A percentile compares a stretch with the other conserved stretches of the same genome.
Evolutionary conservation across 2,113 vertebrate species (phyloP).

Genomic region (Tragelaphus imberbis): DNA sequence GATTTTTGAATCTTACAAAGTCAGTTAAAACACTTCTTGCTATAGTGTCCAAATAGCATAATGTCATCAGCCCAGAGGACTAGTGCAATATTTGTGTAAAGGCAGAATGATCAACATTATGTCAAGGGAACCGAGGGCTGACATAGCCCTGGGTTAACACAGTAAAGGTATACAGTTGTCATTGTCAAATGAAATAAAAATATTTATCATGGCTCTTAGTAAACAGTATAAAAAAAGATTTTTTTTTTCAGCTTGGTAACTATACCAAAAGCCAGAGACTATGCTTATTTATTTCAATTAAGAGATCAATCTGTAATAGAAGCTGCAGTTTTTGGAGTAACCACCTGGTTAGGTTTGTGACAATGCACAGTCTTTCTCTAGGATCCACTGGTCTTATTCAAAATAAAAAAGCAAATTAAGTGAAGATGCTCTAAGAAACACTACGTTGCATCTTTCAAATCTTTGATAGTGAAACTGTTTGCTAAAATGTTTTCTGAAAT

Average conservation of each 20-base stretch:
- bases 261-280: not conserved
- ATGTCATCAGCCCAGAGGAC: not conserved
- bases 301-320: not conserved
- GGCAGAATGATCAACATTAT: not conserved
- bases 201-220: not conserved
- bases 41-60: not conserved
- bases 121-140: not conserved
- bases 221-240: not conserved
- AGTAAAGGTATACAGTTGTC: not conserved
- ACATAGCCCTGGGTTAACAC: not conserved
- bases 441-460: not conserved
- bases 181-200: not conserved
- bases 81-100: not conserved
- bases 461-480: not conserved
- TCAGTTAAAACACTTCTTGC: not conserved
- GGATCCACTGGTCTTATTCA: not conserved
- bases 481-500: constrained; percentile 1
- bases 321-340: not conserved
- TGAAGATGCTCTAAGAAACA: not conserved
- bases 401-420: not conserved
- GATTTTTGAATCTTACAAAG: not conserved
- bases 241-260: constrained; percentile 22
- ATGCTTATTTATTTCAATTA: not conserved
- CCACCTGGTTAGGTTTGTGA: not conserved
- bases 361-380: not conserved